Evolutionary conservation across 1,140 invertebrate genomes (phyloP), one percentile per base, ranked within the genome.

Genomic region (Caerostris darwini): DNA sequence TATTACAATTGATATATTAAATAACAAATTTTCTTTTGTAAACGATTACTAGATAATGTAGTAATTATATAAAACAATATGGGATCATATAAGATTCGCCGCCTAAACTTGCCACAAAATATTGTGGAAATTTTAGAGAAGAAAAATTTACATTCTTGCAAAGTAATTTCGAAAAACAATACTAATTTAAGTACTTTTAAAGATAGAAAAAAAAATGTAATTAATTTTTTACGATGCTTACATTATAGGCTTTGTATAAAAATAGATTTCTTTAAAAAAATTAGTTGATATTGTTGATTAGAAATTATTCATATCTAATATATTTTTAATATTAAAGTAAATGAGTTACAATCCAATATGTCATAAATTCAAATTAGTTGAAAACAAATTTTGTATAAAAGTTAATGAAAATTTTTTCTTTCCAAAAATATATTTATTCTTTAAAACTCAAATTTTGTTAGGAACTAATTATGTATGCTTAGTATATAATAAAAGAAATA

Each of bases 61-160:
- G 34, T 34, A 34, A 34, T 34, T 2, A 34, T 34, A 34, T 34
- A 56, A 57, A 6, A 77, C 5, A 34, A 67, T 4, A 92, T 92
- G 90, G 81, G 90, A 54, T 92, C 90, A 53, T 85, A 67, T n/a
- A 83, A 77, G 12, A 92, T 92, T 53, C 56, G 82, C 12, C 90
- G 90, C 10, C 67, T 92, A 54, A 7, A 58, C 10, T 34, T 92
- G 6, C n/a, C 77, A 3, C 58, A 92, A 69, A 83, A 85, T 85
- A 56, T 85, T 64, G 34, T 67, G 14, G 81, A 85, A 64, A 69
- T 85, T 17, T 57, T 92, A 56, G 81, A 92, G 85, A 92, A 85
- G 50, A 56, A 92, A 14, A 83, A 92, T 67, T 92, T 92, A 17
- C n/a, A 19, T 54, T 85, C 77, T 10, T 92, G 90, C 17, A 92